These are phyloP conservation scores for Scolopax bukidnonensis DNA, from an alignment of 2,797 vertebrate genomes.

Conservation along the genomic window DNA sequence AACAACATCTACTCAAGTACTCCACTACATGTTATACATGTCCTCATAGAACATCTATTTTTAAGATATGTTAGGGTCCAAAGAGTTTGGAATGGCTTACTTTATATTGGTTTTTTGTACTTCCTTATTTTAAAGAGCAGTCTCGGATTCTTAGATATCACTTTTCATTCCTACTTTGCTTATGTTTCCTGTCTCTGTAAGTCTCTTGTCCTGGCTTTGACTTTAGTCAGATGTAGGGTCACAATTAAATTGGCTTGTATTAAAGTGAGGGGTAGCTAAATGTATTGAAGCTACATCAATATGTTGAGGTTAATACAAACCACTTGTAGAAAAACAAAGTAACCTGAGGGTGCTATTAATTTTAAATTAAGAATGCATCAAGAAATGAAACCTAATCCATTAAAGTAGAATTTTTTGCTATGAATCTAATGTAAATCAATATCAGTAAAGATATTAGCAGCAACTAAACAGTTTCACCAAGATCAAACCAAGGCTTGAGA, in stretches of 20 bases:
- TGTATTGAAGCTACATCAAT: neutral
- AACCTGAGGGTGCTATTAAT: constrained; percentile 64
- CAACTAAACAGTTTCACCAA: constrained; percentile 50
- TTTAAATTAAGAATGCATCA: constrained; percentile 53
- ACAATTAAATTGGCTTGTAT: neutral
- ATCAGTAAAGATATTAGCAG: constrained; percentile 52
- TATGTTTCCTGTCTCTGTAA: neutral
- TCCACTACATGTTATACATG: neutral
- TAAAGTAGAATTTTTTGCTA: constrained; percentile 53
- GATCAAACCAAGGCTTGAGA: constrained; percentile 48
- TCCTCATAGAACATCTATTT: neutral
- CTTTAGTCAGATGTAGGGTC: neutral
- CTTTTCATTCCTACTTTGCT: neutral
- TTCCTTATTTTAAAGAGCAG: neutral
- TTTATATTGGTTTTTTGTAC: neutral
- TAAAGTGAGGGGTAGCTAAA: neutral
- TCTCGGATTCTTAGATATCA: neutral
- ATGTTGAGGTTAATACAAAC: constrained; percentile 28
- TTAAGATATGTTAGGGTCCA: neutral
- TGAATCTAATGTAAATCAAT: constrained; percentile 61
- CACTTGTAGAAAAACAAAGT: constrained; percentile 34
- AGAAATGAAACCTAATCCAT: constrained; percentile 52
- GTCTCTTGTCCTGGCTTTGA: neutral
- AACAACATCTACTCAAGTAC: neutral
- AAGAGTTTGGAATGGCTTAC: neutral